A percentile compares a stretch with the other conserved stretches of the same genome.
phyloP scores from a whole-genome alignment of 2,797 vertebrate species.

The Fratercula arctica region DNA sequence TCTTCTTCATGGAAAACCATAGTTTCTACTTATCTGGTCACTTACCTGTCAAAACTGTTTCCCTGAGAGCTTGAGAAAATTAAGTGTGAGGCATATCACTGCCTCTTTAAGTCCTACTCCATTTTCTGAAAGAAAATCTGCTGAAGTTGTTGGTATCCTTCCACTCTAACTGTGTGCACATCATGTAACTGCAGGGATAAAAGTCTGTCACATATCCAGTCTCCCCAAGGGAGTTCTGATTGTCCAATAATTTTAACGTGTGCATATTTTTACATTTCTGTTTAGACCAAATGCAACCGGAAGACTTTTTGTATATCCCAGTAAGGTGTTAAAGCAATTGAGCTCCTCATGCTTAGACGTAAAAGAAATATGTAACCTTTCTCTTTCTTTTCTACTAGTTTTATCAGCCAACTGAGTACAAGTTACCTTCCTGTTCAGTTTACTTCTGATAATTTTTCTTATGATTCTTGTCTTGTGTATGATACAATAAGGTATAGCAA shows the following conservation, averaged over 20 bases:
- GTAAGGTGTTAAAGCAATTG: neutral
- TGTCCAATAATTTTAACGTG: neutral
- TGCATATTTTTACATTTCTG: neutral
- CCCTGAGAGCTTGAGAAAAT: neutral
- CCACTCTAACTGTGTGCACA: neutral
- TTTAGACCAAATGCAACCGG: neutral
- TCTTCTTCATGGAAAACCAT: neutral
- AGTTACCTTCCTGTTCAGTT: neutral
- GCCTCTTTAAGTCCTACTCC: neutral
- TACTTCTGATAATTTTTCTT: neutral
- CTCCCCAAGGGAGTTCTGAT: neutral
- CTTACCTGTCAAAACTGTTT: constrained; percentile 2
- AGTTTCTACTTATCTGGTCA: constrained; percentile 23
- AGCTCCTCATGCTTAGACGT: neutral
- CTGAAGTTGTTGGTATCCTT: neutral
- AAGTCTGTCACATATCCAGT: neutral
- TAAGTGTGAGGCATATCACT: neutral
- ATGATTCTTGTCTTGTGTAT: neutral
- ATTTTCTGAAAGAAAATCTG: neutral
- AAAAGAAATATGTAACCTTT: neutral
- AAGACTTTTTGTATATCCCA: neutral
- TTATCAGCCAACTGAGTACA: neutral
- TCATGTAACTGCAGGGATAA: neutral
- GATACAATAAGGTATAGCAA: neutral
- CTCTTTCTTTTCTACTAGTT: neutral